These are phyloP conservation scores for Gobio occitaniae DNA, from an alignment of 2,797 vertebrate genomes.

Conservation along the genomic window DNA sequence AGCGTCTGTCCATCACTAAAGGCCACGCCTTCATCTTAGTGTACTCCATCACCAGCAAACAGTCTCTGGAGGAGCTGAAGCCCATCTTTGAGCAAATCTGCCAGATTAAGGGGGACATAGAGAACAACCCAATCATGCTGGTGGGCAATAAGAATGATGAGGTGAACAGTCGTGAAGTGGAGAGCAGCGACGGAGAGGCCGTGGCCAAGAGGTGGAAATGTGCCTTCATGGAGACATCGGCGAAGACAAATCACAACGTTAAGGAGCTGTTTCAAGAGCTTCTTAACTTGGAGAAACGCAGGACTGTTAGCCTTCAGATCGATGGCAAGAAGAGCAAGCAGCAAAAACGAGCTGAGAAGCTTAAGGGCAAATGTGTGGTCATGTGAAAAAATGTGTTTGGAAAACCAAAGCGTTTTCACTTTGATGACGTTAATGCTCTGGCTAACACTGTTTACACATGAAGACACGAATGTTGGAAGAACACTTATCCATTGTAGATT, in stretches of 20 bases:
- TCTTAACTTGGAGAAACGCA: conserved; percentile 94
- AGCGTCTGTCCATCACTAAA: conserved; percentile 95
- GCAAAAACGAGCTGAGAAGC: conserved; percentile 93
- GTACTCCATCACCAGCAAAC: conserved; percentile 93
- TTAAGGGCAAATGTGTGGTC: conserved; percentile 94
- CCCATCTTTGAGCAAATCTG: conserved; percentile 95
- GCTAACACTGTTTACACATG: conserved; percentile 27
- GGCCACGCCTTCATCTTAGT: conserved; percentile 97
- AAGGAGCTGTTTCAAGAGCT: conserved; percentile 99
- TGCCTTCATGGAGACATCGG: conserved; percentile 98
- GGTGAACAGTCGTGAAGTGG: conserved; percentile 90
- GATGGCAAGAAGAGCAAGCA: conserved; percentile 87
- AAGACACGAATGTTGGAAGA: not conserved
- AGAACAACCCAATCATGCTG: conserved; percentile 96
- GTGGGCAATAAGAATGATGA: conserved; percentile 98
- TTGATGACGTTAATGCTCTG: conserved; percentile 25
- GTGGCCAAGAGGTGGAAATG: conserved; percentile 95
- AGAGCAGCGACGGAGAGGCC: conserved; percentile 90
- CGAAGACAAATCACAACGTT: conserved; percentile 98
- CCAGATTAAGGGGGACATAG: conserved; percentile 94
- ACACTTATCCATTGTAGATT: conserved; percentile 2
- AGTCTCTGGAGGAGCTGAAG: conserved; percentile 95
- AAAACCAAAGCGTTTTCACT: not conserved
- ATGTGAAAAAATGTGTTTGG: conserved; percentile 78
- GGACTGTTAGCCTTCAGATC: conserved; percentile 96